Conservation (phyloP, 2,888 invertebrate genomes). For the Leucoma salicis region DNA sequence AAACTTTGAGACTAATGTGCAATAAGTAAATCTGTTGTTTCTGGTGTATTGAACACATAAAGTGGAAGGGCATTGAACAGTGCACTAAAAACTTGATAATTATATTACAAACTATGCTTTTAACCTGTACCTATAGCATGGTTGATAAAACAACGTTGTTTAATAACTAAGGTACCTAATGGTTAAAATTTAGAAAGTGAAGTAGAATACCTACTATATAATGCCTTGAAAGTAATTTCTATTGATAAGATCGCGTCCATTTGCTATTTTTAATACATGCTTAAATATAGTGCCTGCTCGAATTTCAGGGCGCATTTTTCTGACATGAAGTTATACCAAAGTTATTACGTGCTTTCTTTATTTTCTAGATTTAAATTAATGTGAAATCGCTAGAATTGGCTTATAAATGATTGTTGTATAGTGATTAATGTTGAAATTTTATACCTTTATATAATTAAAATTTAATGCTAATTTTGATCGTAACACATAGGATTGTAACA, state of each 20-base stretch:
- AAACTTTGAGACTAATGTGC: no score
- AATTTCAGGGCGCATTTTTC: conserved; percentile 10
- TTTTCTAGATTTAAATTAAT: conserved; percentile 24
- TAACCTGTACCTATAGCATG: no score
- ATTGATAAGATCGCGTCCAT: conserved; percentile 35
- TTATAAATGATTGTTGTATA: conserved; percentile 21
- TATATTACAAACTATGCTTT: no score
- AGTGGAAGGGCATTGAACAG: no score
- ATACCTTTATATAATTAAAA: conserved; percentile 7
- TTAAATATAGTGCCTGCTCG: conserved; percentile 30
- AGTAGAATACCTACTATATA: conserved; percentile 10
- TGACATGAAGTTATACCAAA: conserved; percentile 28
- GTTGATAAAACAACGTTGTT: conserved; percentile 11
- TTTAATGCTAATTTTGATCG: background rate
- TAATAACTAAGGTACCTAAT: conserved; percentile 17
- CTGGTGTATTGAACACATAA: no score
- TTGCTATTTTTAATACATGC: conserved; percentile 27
- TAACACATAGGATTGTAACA: no score
- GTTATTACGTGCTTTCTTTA: conserved; percentile 17
- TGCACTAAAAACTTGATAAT: no score
- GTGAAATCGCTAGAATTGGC: conserved; percentile 9
- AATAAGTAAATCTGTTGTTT: no score
- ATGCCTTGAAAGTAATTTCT: conserved; percentile 20
- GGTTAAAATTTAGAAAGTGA: conserved; percentile 3
- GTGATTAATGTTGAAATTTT: conserved; percentile 24